These are phyloP conservation scores for Helogale parvula DNA, from an alignment of 2,113 vertebrate genomes.

Conservation along the genomic window DNA sequence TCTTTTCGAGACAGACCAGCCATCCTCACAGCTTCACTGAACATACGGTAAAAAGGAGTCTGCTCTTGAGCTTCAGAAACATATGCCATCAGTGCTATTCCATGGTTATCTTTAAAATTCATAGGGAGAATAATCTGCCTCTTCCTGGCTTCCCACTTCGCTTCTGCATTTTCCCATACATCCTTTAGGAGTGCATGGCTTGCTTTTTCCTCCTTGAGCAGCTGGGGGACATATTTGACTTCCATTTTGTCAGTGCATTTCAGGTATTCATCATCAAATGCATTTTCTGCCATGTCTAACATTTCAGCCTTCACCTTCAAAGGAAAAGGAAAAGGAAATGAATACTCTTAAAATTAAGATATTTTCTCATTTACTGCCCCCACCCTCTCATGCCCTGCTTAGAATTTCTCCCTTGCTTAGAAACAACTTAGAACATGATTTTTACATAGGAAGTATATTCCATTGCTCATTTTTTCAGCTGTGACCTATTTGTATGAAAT, in stretches of 20 bases:
- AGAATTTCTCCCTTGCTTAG: not conserved
- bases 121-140: not conserved
- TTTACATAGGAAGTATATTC: not conserved
- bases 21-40: constrained; percentile 64
- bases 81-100: constrained; percentile 72
- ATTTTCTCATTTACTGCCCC: not conserved
- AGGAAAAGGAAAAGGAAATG: constrained; percentile 62
- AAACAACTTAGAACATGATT: not conserved
- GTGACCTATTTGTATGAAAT: not conserved
- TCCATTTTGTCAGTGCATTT: constrained; percentile 77
- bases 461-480: not conserved
- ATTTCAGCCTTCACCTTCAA: constrained; percentile 63
- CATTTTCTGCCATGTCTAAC: constrained; percentile 72
- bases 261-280: constrained; percentile 79
- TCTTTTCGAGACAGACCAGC: constrained; percentile 75
- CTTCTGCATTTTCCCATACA: constrained; percentile 66
- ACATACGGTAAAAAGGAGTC: constrained; percentile 64
- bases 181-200: constrained; percentile 40
- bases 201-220: constrained; percentile 67
- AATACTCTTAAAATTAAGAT: not conserved
- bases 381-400: not conserved
- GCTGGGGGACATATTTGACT: constrained; percentile 56
- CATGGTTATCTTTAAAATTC: constrained; percentile 76
- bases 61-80: constrained; percentile 59
- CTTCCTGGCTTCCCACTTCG: constrained; percentile 67